Base-by-base conservation (phyloP, 2,888 invertebrate genomes). In the Operophtera brumata region DNA sequence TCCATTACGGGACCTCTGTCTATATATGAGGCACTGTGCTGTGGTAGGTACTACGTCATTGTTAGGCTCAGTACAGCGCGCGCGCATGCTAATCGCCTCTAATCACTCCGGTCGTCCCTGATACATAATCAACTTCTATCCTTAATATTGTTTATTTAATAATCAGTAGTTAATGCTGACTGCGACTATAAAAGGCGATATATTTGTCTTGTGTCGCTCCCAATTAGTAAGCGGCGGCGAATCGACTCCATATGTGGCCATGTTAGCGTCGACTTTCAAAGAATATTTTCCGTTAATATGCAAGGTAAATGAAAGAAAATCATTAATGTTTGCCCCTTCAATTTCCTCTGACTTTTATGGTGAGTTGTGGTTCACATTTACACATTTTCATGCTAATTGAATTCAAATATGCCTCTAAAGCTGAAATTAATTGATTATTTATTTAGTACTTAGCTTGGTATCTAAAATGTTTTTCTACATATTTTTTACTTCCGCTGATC, bases 41-140 rank as follows among this genome's bases (percentile, higher is more conserved):
- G 49, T 9, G 26, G 35, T 25, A 13, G 13, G 6, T 20, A 36
- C 36, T 25, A 36, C 10, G 47, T 14, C 48, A 49, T 32, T 6
- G 12, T 6, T 13, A 42, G 42, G 42, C 70, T 73, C 71, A 51
- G 35, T 42, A 44, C 54, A 55, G 79, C 75, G 72, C 74, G 63
- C 70, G 78, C 82, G 80, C 82, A 87, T 85, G 84, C 84, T 89
- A 88, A 89, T 88, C 86, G 86, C 73, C 67, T 79, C 82, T 88
- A 88, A 90, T 87, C 87, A 87, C 77, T 76, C 73, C 82, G 84
- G 88, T 88, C 86, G 82, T 78, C 80, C 78, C 86, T 88, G 87
- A 90, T 86, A 87, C 88, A 88, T 82, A 83, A n/a, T 78, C 69
- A 77, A 77, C 42, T 59, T 56, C 71, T 67, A 81, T 84, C 77